Conservation (phyloP, 2,113 vertebrate genomes). For the Accipiter virgatus region DNA sequence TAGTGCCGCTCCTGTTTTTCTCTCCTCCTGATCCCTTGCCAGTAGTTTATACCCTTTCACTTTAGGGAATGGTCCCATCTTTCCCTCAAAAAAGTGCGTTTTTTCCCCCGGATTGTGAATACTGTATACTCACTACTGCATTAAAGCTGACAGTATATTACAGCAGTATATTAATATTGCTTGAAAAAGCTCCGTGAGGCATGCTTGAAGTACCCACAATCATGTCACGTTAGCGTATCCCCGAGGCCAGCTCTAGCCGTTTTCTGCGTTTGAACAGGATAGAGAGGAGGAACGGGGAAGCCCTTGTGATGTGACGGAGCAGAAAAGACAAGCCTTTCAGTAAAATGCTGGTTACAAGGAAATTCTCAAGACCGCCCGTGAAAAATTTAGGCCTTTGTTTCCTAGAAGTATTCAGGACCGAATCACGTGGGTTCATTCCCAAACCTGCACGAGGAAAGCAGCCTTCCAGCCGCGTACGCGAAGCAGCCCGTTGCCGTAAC, state of each 20-base stretch:
- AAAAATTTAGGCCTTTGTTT: background rate
- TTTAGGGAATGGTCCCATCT: background rate
- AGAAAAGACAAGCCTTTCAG: background rate
- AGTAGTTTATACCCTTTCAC: background rate
- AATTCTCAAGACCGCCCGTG: background rate
- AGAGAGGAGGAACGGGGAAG: background rate
- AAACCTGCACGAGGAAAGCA: rapidly evolving
- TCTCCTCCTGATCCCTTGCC: background rate
- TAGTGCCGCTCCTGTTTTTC: background rate
- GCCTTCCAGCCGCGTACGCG: too few relatives aligned
- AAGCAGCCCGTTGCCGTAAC: background rate
- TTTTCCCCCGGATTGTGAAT: background rate
- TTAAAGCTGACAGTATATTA: background rate
- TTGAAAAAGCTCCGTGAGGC: background rate
- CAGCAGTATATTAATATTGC: background rate
- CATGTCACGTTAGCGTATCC: background rate
- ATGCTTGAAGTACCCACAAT: background rate
- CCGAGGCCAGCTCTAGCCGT: background rate
- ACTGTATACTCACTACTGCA: background rate
- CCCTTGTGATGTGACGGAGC: background rate
- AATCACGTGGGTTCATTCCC: background rate
- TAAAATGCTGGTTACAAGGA: background rate
- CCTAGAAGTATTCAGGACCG: rapidly evolving
- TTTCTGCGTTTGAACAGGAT: background rate
- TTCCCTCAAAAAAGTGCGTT: background rate